A percentile compares a stretch with the other conserved stretches of the same genome.
phyloP scores from a whole-genome alignment of 2,113 vertebrate genomes.

The Peromyscus leucopus region DNA sequence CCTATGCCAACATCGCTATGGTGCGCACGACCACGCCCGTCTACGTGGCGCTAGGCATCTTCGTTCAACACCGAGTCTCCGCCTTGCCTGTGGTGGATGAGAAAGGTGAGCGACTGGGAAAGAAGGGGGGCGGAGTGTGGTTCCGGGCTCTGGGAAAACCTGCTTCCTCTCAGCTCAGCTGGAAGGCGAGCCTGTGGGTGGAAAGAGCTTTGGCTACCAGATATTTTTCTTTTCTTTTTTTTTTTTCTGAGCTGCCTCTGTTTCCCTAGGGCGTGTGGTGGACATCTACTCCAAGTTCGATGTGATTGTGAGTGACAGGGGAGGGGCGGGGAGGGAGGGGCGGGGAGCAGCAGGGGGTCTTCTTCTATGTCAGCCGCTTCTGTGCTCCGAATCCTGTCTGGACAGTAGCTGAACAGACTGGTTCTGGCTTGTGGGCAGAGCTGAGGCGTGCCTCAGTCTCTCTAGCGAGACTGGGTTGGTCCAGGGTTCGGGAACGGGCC shows the following conservation, averaged over 20 bases:
- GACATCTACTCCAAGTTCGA: slow-evolving; percentile 99
- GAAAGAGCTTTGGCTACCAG: background rate
- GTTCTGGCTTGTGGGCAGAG: background rate
- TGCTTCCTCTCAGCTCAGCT: slow-evolving; percentile 3
- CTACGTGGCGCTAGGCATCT: slow-evolving; percentile 97
- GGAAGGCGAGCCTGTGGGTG: background rate
- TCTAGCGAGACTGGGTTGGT: background rate
- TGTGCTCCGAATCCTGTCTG: slow-evolving; percentile 12
- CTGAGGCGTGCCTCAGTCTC: background rate
- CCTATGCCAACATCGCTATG: slow-evolving; percentile 95
- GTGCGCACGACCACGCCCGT: slow-evolving; percentile 95
- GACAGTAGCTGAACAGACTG: slow-evolving; percentile 54
- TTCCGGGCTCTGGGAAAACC: background rate
- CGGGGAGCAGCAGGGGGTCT: background rate
- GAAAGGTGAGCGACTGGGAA: slow-evolving; percentile 88
- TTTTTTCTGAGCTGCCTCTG: slow-evolving; percentile 55
- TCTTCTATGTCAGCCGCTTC: slow-evolving; percentile 47
- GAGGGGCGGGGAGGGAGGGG: slow-evolving; percentile 43
- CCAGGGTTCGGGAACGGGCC: background rate
- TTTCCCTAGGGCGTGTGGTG: slow-evolving; percentile 93
- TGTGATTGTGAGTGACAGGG: slow-evolving; percentile 94
- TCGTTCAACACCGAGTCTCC: slow-evolving; percentile 97
- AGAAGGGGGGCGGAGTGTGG: rapidly evolving
- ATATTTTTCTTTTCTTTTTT: background rate
- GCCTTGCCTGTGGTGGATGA: slow-evolving; percentile 97